Conservation (phyloP, 1,140 invertebrate species). For the Papilio aristodemus region DNA sequence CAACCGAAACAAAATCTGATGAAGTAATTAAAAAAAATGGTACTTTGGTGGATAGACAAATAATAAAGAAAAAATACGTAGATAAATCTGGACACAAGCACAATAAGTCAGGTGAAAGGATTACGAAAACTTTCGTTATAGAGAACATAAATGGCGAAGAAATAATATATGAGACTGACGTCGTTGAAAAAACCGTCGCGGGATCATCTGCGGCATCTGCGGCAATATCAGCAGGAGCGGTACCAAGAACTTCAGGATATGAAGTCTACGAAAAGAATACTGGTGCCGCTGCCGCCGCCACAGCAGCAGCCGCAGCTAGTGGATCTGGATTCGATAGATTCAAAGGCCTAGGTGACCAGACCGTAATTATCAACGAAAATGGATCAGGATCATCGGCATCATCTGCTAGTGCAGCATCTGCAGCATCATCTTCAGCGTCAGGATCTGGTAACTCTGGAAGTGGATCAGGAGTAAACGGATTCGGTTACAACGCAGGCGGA, state of each 20-base stretch:
- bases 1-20: constrained; percentile 41
- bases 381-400: constrained; percentile 15
- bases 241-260: background rate
- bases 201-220: background rate
- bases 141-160: constrained; percentile 46
- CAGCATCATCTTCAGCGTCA: constrained; percentile 11
- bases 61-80: constrained; percentile 45
- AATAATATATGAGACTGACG: constrained; percentile 55
- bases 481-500: background rate
- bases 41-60: constrained; percentile 43
- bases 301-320: constrained; percentile 25
- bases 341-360: background rate
- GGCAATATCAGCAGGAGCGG: constrained; percentile 21
- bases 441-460: background rate
- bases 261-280: too few species aligned
- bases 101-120: constrained; percentile 41
- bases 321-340: background rate
- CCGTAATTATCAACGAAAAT: background rate
- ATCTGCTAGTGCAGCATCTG: constrained; percentile 2
- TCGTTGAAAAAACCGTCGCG: constrained; percentile 38
- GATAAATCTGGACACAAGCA: constrained; percentile 34
- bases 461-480: background rate
- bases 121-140: constrained; percentile 49
- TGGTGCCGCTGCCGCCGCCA: constrained; percentile 1
- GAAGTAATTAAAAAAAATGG: constrained; percentile 45